phyloP scores from a whole-genome alignment of 2,888 invertebrate genomes.

The Labia minor region DNA sequence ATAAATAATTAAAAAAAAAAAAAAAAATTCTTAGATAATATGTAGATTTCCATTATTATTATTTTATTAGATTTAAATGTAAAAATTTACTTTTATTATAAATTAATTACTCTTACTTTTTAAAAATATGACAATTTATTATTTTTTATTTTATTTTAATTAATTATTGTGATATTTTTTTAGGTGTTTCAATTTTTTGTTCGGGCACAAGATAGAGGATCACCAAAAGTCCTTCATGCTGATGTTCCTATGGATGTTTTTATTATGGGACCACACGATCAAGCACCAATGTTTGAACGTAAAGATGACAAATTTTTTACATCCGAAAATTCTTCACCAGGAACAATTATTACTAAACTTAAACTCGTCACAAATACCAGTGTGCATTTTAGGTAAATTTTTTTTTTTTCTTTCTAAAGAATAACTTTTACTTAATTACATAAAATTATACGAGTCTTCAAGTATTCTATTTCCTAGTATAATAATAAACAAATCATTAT shows the following conservation, averaged over 20 bases:
- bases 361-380: constrained; percentile 31
- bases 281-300: constrained; percentile 62
- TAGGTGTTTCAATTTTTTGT: constrained; percentile 78
- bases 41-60: no score
- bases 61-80: no score
- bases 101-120: no score
- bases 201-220: constrained; percentile 72
- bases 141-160: no score
- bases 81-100: no score
- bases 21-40: no score
- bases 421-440: constrained; percentile 26
- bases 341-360: constrained; percentile 30
- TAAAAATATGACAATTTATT: no score
- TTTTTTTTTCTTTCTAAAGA: no score
- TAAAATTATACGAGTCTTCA: no score
- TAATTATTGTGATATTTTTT: constrained; percentile 21
- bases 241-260: constrained; percentile 73
- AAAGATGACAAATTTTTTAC: constrained; percentile 67
- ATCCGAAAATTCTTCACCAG: constrained; percentile 61
- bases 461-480: no score
- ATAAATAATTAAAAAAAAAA: no score
- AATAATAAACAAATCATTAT: no score
- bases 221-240: constrained; percentile 55
- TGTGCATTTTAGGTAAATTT: constrained; percentile 34
- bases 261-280: constrained; percentile 58